These are phyloP conservation scores for Callospermophilus lateralis DNA, from an alignment of 2,113 vertebrate species.

Conservation along the genomic window DNA sequence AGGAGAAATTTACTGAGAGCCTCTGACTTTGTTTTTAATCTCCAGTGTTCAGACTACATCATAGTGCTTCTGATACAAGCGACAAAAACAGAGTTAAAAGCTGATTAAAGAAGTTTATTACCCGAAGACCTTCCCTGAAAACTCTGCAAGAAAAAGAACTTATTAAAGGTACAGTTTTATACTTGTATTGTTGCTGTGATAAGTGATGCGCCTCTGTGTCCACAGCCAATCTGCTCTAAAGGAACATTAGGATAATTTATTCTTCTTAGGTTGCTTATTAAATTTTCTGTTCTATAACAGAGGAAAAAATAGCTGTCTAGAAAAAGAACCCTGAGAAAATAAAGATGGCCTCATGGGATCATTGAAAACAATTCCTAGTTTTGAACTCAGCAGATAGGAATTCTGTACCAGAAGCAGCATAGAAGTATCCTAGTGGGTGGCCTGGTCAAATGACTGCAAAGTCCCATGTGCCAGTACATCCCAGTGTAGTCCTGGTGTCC, in stretches of 20 bases:
- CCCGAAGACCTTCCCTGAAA: constrained; percentile 93
- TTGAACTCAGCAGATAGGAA: neutral
- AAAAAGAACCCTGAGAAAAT: constrained; percentile 51
- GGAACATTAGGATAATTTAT: constrained; percentile 13
- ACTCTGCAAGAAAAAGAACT: constrained; percentile 94
- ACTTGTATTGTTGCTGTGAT: constrained; percentile 1
- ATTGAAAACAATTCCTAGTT: neutral
- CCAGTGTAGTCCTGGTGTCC: neutral
- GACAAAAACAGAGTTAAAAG: constrained; percentile 93
- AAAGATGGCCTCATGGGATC: neutral
- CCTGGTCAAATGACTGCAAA: neutral
- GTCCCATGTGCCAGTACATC: neutral
- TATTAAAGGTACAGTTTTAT: constrained; percentile 91
- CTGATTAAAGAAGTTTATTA: constrained; percentile 96
- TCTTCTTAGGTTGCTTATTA: constrained; percentile 33
- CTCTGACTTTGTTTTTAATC: constrained; percentile 65
- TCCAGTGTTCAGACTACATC: constrained; percentile 93
- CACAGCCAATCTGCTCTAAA: constrained; percentile 28
- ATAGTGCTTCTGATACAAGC: constrained; percentile 92
- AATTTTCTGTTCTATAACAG: constrained; percentile 25
- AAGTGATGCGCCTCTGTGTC: constrained; percentile 39
- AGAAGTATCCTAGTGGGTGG: neutral
- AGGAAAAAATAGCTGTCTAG: constrained; percentile 7
- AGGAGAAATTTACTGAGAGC: constrained; percentile 68
- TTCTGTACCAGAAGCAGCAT: neutral